Evolutionary conservation across 92 coral and sea anemone genomes (phyloP), one percentile per base, ranked within the genome.

Genomic region (Heteractis magnifica): DNA sequence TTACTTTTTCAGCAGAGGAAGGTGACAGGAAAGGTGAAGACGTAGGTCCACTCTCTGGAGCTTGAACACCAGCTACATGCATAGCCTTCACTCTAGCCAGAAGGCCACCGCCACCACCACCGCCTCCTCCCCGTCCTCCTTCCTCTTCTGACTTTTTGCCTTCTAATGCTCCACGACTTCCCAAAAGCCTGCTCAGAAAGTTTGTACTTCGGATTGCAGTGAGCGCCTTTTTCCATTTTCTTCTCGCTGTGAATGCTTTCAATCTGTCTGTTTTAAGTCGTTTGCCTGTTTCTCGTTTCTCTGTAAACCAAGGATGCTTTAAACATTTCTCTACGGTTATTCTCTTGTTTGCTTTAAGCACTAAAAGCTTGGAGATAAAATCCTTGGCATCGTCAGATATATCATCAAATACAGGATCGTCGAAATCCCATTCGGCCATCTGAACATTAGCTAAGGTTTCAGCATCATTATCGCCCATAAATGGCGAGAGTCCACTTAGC

Each of bases 121-220:
- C 92, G 9, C 88, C 88, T 0, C 87, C 76, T 0, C 88, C 88
- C 1, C 86, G 83, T 5, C 86, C 90, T 8, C 86, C 83, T 48
- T 60, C 90, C 9, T 48, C 77, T 3, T 7, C 14, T 8, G 90
- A 60, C 71, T 77, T 83, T 77, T 90, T 87, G 72, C 81, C 93
- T 8, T 84, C 87, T 6, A 87, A 88, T 60, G 93, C 71, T 56
- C 96, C 98, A 2, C 93, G 89, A 82, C 92, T 93, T 14, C 94
- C 98, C 16, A 97, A 89, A 48, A 97, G 94, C 49, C 95, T 95
- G 83, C 95, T 97, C 70, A 97, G 78, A 90, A 97, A 97, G 83
- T 97, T 97, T 80, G 99, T 90, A 81, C 99, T 97, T 49, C 99
- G 96, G 58, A 97, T 95, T 10, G 99, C 99, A 4, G 99, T 94